Conservation (phyloP, 2,888 invertebrate genomes). For the Microdon myrmicae region DNA sequence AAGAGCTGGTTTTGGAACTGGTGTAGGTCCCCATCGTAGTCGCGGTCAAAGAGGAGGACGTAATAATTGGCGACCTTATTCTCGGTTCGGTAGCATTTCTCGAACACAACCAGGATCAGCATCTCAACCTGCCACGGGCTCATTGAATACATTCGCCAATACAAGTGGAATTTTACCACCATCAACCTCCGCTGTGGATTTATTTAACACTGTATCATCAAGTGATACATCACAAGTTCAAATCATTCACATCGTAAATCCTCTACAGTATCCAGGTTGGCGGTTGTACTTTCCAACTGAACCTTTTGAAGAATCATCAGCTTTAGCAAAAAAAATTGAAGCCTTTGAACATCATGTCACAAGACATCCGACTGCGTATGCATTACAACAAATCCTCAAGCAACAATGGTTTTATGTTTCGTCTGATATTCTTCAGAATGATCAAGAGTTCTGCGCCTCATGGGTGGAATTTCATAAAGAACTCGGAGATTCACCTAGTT, state of each 20-base stretch:
- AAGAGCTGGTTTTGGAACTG: too few species aligned
- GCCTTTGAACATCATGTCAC: conserved; percentile 70
- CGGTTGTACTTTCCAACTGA: conserved; percentile 80
- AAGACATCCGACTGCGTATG: conserved; percentile 55
- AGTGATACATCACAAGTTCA: too few species aligned
- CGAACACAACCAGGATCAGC: too few species aligned
- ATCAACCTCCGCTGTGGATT: too few species aligned
- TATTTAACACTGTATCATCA: too few species aligned
- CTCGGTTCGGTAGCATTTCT: too few species aligned
- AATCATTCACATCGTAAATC: conserved; percentile 56
- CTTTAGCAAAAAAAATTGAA: conserved; percentile 68
- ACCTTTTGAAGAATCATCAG: conserved; percentile 68
- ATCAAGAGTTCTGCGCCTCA: conserved; percentile 69
- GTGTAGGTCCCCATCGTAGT: too few species aligned
- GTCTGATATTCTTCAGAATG: conserved; percentile 69
- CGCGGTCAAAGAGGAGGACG: too few species aligned
- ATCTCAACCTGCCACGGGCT: too few species aligned
- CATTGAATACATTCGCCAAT: too few species aligned
- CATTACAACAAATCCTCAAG: conserved; percentile 53
- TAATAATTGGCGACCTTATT: too few species aligned
- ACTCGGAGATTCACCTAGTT: conserved; percentile 74
- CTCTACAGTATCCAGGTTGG: conserved; percentile 75
- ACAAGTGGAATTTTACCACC: too few species aligned
- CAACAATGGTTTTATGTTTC: conserved; percentile 67
- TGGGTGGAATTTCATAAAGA: conserved; percentile 77